Evolutionary conservation across 2,113 vertebrate genomes (phyloP), one percentile per base, ranked within the genome.

Genomic region (Sylvicapra grimmia): DNA sequence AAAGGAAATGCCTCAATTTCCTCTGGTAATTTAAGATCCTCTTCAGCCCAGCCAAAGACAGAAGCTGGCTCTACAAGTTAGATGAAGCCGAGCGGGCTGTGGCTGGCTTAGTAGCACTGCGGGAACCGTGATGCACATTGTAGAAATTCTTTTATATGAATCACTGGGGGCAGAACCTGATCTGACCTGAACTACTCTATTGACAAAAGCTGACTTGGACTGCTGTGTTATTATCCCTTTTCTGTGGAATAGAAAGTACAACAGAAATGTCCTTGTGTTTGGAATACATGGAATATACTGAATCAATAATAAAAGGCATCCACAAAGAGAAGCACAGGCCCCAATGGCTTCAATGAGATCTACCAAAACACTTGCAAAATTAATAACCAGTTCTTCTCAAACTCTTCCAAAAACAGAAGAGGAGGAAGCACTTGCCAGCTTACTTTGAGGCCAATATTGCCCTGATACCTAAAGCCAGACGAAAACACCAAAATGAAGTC

Each of bases 71-170:
- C 25, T 63, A 53, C 25, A 40, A 63, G 47, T 16, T 53, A 36
- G 33, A 21, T 1, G 23, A 92, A 23, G 23, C 27, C 4, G 19
- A 31, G 77, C 33, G 19, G 7, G 4, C n/a, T 3, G 0, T n/a
- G 51, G 51, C 49, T 85, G 51, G 19, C 51, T 31, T 44, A 31
- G 82, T 23, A 13, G 23, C 8, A 1, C 61, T 13, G 15, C 7
- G 8, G 90, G 36, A 72, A 33, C 31, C 4, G 5, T 68, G 49
- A n/a, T 85, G 36, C 91, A 44, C 31, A 8, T n/a, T 44, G 19
- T 19, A 47, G 61, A 85, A 56, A 47, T 56, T 53, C 58, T 83
- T 83, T 31, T 15, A 10, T 25, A 27, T 72, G 13, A 84, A 36
- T 56, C 21, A 25, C 4, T 65, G 27, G 36, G 19, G 51, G 6